Evolutionary conservation across 2,888 invertebrate species (phyloP), one percentile per base, ranked within the genome.

Genomic region (Gastracanthus pulcherrimus): DNA sequence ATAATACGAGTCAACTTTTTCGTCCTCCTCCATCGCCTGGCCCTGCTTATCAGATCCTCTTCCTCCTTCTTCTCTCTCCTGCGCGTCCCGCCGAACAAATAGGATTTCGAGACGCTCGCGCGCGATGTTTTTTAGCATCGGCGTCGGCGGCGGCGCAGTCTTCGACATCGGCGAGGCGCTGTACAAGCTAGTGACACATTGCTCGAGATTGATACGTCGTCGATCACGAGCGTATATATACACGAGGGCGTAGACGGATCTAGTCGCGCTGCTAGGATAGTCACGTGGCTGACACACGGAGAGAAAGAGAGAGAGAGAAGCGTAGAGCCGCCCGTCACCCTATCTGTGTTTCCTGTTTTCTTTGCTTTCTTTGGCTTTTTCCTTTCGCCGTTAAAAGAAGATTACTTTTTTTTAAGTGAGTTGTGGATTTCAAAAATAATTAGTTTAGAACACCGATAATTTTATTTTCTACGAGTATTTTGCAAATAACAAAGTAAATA

Each of bases 271-370:
- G n/a, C n/a, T 71, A 41, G 51, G 34, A 62, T 80, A 36, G 70
- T 48, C 60, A n/a, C 79, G 74, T 13, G 38, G 45, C n/a, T 58
- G 72, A 45, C 58, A 26, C 38, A 29, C 19, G 29, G 26, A 67
- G 51, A 29, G 29, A 48, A n/a, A n/a, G n/a, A n/a, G n/a, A n/a
- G n/a, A n/a, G 31, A 77, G 70, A 66, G 66, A 5, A n/a, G n/a
- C 7, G 5, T 16, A 45, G n/a, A 78, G 23, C 29, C 69, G 60
- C 31, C 87, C 89, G 90, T 89, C 91, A 90, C 88, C 38, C 69
- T 60, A 31, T 16, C 74, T 31, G 64, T 51, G 36, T 26, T 16
- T 38, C 36, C 89, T 89, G 89, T 55, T 55, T 89, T 87, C 88
- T 87, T 0, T 7, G 7, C 16, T 19, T 62, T 62, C 62, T 34